A percentile compares a stretch with the other conserved stretches of the same genome.
Evolutionary conservation across 2,888 invertebrate species (phyloP).

Genomic region (Frankliniella intonsa): DNA sequence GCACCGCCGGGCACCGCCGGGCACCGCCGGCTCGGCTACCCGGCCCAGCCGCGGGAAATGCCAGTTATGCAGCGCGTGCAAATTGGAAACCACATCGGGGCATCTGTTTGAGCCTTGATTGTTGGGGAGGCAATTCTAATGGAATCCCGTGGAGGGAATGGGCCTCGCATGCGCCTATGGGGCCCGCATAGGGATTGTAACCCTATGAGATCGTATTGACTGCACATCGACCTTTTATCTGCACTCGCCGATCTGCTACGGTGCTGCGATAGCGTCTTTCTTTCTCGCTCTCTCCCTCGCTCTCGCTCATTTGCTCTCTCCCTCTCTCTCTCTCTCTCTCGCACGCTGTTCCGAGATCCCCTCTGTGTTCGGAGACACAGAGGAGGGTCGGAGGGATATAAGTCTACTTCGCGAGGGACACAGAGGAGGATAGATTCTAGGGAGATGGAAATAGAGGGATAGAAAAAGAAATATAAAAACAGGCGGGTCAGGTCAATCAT

Average conservation of each 20-base stretch:
- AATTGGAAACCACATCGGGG: constrained; percentile 22
- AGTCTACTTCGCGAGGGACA: too few species aligned
- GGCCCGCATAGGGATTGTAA: neutral
- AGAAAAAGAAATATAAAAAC: too few species aligned
- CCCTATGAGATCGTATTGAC: neutral
- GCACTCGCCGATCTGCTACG: neutral
- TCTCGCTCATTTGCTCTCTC: neutral
- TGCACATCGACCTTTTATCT: constrained; percentile 10
- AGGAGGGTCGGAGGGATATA: too few species aligned
- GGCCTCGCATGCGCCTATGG: neutral
- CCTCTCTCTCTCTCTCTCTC: too few species aligned
- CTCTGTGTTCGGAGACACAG: too few species aligned
- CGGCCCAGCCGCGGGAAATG: neutral
- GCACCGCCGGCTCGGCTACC: neutral
- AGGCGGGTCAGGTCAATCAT: too few species aligned
- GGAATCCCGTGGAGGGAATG: neutral
- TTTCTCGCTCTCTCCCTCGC: neutral
- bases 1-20: neutral
- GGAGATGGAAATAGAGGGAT: too few species aligned
- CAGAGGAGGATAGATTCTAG: too few species aligned
- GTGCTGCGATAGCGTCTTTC: neutral
- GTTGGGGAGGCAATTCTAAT: neutral
- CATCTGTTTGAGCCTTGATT: constrained; percentile 11
- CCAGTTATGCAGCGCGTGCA: constrained; percentile 15
- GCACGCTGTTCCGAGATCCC: too few species aligned